Conservation (phyloP, 2,888 invertebrate species). For the Sclerodermus sp. region DNA sequence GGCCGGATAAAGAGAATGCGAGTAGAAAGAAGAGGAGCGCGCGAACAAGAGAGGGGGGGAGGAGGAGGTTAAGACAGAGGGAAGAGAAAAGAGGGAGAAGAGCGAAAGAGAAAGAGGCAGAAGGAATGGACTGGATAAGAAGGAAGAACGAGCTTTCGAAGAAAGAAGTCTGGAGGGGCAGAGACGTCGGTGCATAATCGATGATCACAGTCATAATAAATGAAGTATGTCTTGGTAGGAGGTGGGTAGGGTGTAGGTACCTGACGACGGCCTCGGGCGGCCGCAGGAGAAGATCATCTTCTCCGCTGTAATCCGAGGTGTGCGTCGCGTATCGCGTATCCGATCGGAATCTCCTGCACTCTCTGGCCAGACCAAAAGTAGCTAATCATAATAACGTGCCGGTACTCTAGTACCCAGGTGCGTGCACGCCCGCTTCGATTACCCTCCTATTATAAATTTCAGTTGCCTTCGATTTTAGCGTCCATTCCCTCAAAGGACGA, state of each 20-base stretch:
- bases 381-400: conserved; percentile 55
- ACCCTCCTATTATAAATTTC: conserved; percentile 50
- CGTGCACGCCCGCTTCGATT: conserved; percentile 47
- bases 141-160: background rate
- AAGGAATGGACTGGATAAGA: conserved; percentile 2
- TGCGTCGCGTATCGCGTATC: conserved; percentile 56
- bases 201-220: conserved; percentile 58
- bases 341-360: conserved; percentile 52
- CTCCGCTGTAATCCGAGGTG: conserved; percentile 54
- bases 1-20: background rate
- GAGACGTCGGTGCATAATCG: conserved; percentile 54
- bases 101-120: conserved; percentile 6
- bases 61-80: background rate
- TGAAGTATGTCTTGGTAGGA: conserved; percentile 52
- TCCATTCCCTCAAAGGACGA: too few species aligned
- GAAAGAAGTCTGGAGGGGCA: conserved; percentile 15
- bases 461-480: too few species aligned
- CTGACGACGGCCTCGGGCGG: conserved; percentile 53
- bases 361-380: conserved; percentile 48
- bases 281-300: conserved; percentile 50
- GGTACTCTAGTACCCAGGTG: conserved; percentile 47
- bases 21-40: background rate
- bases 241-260: conserved; percentile 45
- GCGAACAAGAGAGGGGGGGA: background rate
- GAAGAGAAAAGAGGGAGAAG: conserved; percentile 12